A percentile compares a stretch with the other conserved stretches of the same genome.
Conservation (phyloP, 37 sponge, comb jelly and placozoan genomes). For the Aphrocallistes beatrix region DNA sequence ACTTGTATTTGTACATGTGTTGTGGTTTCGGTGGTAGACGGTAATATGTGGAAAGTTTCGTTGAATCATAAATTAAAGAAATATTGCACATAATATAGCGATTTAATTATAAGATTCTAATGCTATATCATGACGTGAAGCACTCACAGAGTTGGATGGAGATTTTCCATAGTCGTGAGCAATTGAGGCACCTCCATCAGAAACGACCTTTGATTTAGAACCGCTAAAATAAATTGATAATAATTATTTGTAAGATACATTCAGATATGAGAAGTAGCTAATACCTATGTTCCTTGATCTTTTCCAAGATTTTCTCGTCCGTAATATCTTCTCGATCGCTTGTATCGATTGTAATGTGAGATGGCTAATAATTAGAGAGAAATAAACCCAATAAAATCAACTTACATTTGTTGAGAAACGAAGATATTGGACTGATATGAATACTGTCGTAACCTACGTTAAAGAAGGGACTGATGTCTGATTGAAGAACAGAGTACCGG, state of each 20-base stretch:
- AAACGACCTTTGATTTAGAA: conserved; percentile 62
- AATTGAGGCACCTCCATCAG: conserved; percentile 32
- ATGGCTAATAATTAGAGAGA: conserved; percentile 30
- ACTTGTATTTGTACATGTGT: no score
- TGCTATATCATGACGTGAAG: not conserved
- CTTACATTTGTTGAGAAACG: not conserved
- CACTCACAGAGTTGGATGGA: not conserved
- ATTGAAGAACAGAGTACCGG: conserved; percentile 50
- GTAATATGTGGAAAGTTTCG: no score
- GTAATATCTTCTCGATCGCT: conserved; percentile 43
- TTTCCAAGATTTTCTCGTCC: conserved; percentile 38
- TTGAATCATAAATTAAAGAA: no score
- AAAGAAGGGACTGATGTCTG: not conserved
- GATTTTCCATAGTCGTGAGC: not conserved
- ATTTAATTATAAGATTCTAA: not conserved
- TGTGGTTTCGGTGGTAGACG: no score
- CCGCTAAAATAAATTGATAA: conserved; percentile 42
- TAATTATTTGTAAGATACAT: not conserved
- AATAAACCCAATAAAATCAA: not conserved
- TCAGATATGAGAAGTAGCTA: not conserved
- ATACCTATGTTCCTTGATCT: conserved; percentile 60
- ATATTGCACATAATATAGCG: no score
- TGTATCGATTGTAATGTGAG: conserved; percentile 39
- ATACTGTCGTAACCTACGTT: not conserved
- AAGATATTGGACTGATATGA: not conserved